Base-by-base conservation (phyloP, 92 coral and sea anemone genomes). In the Heliopora coerulea region DNA sequence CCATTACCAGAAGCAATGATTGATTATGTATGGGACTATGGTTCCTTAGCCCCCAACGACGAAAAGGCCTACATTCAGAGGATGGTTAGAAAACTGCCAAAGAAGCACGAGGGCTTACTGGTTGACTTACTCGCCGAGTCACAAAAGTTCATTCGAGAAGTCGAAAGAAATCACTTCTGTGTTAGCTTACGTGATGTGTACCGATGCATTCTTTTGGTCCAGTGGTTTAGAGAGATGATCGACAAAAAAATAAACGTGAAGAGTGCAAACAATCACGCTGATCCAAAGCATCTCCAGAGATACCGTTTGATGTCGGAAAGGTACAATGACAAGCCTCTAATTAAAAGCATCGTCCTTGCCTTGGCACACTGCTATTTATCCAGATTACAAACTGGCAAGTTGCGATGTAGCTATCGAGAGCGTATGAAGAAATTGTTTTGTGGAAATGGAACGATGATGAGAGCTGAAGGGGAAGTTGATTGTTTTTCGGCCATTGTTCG, bases 1-100 rank as follows among this genome's bases (percentile, higher is more conserved):
- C 98, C 98, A 13, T 59, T 93, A 58, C 98, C 98, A 11, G 98
- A 93, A 61, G 91, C 98, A 61, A 93, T 93, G 98, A 90, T 93
- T 20, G 98, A 93, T 78, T 93, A 90, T 69, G 98, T 93, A 12
- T 93, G 98, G 98, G 98, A 93, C 52, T 93, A 89, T 78, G 98
- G 98, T 3, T 90, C 96, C 32, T 84, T 93, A 14, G 56, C 84
- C 42, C 52, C 54, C 4, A 49, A 60, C 3, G 97, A 93, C 50
- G 97, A 93, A 52, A 74, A 70, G 27, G 91, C 88, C 8, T 93
- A 93, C 81, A 89, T 93, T 42, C 76, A 83, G 35, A 87, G 97
- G 24, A 93, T 93, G 97, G 91, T 93, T 18, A 87, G 88, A 59
- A 81, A 80, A 21, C 69, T 86, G 33, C 77, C 69, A n/a, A 80